Conservation (phyloP, 2,888 invertebrate genomes). For the Pseudococcus longispinus region DNA sequence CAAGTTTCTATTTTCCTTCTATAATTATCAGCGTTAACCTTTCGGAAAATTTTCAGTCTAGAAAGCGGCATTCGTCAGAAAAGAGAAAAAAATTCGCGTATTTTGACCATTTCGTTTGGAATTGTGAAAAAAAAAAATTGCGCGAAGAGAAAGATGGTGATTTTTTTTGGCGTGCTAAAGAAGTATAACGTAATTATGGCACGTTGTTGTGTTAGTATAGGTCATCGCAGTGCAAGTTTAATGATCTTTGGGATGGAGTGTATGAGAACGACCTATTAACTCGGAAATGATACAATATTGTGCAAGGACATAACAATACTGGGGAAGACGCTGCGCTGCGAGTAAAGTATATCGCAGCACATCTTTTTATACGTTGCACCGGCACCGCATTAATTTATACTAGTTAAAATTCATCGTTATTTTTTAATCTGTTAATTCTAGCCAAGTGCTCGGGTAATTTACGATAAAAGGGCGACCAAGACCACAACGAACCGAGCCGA, state of each 20-base stretch:
- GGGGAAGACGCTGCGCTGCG: constrained; percentile 1
- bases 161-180: not conserved
- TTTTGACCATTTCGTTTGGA: not conserved
- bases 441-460: constrained; percentile 20
- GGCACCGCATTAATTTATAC: constrained; percentile 25
- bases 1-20: constrained; percentile 14
- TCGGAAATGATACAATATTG: constrained; percentile 45
- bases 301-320: constrained; percentile 37
- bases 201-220: not conserved
- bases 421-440: constrained; percentile 41
- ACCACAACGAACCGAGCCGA: not conserved
- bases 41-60: not conserved
- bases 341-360: not conserved
- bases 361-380: constrained; percentile 32
- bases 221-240: constrained; percentile 35
- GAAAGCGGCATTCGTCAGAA: not conserved
- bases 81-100: not conserved
- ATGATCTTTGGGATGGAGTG: not conserved
- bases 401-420: constrained; percentile 32
- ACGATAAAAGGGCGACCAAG: not conserved
- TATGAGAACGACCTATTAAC: constrained; percentile 43
- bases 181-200: not conserved
- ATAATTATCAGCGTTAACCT: not conserved
- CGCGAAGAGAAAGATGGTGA: too few relatives aligned
- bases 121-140: not conserved